Evolutionary conservation across 2,113 vertebrate genomes (phyloP), one percentile per base, ranked within the genome.

Genomic region (Phyllostomus hastatus): DNA sequence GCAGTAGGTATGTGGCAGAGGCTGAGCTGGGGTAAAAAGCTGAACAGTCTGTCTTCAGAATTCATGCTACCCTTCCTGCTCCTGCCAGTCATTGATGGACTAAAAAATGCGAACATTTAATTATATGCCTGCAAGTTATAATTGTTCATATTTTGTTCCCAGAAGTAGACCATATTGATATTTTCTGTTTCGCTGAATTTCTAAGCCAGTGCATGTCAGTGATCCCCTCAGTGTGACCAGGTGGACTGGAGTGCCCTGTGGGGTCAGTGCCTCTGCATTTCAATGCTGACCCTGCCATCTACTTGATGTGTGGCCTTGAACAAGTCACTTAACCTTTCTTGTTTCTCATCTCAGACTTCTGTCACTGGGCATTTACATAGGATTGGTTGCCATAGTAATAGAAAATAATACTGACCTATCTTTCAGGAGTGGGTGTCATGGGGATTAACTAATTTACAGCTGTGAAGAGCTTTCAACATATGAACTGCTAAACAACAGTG

Each of bases 401-500:
- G 90, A 94, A 97, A 97, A 97, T 97, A 95, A 96, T 83, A 96
- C 92, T 97, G 97, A 97, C 97, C 96, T 97, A 66, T 97, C 90
- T 97, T 89, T 86, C 91, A 96, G 95, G 94, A 98, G 73, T 96
- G 94, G 90, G 73, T 94, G 73, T 92, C 95, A 43, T 82, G 91
- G 96, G 94, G 95, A 97, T 96, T 97, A 95, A 89, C 92, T 96
- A 97, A 97, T 97, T 97, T 97, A 97, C 91, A 94, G 86, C 96
- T 93, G 84, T 93, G 90, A 97, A 97, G 91, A 97, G 95, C 94
- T 97, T 97, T 97, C 97, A 95, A 66, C 78, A 35, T 80, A 92
- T 70, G 92, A 97, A 95, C 92, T 94, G 88, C 96, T 89, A 94
- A 95, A 97, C 92, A 97, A 94, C 79, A 73, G 93, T 46, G 80